phyloP scores from a whole-genome alignment of 2,797 vertebrate species.

The Betta splendens region DNA sequence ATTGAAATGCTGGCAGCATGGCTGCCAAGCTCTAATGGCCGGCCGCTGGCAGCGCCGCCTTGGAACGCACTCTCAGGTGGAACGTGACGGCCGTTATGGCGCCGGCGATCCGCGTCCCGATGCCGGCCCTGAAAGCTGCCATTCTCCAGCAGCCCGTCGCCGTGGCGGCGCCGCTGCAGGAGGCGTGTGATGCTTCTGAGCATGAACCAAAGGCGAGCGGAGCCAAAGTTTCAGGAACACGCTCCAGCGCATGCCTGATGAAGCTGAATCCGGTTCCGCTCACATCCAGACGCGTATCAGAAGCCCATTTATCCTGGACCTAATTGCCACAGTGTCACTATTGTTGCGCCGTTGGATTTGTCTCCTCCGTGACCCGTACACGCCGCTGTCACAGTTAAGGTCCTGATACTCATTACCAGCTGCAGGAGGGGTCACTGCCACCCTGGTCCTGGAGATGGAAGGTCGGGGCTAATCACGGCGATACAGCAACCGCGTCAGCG shows the following conservation, averaged over 20 bases:
- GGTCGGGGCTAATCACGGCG: conserved; percentile 73
- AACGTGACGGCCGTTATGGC: conserved; percentile 29
- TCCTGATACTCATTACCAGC: conserved; percentile 68
- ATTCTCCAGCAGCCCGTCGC: no score
- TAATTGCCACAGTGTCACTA: conserved; percentile 10
- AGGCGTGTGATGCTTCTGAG: not conserved
- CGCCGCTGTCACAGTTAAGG: conserved; percentile 37
- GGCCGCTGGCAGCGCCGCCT: conserved; percentile 45
- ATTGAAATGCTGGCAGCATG: conserved; percentile 70
- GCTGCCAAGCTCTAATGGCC: conserved; percentile 62
- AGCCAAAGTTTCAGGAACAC: not conserved
- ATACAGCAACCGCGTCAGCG: conserved; percentile 54
- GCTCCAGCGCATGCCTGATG: not conserved
- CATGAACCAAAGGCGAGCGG: no score
- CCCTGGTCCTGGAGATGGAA: conserved; percentile 39
- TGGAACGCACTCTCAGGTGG: conserved; percentile 52
- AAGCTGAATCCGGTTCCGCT: conserved; percentile 11
- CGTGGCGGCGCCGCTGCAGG: no score
- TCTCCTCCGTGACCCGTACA: conserved; percentile 48
- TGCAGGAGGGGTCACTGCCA: conserved; percentile 57
- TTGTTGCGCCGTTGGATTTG: conserved; percentile 40
- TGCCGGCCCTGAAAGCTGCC: conserved; percentile 9
- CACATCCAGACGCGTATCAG: conserved; percentile 1
- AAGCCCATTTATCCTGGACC: conserved; percentile 22
- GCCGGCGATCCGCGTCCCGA: conserved; percentile 14